Conservation (phyloP, 2,888 invertebrate genomes). For the Aleiodes testaceus region DNA sequence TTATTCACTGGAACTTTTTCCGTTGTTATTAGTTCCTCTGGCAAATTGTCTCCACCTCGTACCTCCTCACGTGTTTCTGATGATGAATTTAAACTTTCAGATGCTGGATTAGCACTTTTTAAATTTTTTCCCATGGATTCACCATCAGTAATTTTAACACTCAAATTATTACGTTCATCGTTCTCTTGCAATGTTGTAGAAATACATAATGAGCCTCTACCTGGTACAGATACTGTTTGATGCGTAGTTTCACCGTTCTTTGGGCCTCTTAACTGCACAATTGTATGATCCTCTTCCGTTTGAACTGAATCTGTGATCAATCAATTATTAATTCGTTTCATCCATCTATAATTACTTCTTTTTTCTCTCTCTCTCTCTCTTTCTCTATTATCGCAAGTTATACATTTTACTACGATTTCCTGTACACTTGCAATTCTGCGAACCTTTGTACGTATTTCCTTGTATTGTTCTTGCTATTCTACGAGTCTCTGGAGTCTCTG, state of each 20-base stretch:
- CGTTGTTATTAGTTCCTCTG: not conserved
- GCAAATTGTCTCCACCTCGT: not conserved
- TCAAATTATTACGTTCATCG: constrained; percentile 4
- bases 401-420: constrained; percentile 51
- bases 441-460: constrained; percentile 41
- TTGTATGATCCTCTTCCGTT: constrained; percentile 34
- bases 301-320: constrained; percentile 6
- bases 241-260: constrained; percentile 23
- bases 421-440: constrained; percentile 49
- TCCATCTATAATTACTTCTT: constrained; percentile 22
- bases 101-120: not conserved
- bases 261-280: constrained; percentile 8
- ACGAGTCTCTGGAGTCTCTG: constrained; percentile 15
- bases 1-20: not conserved
- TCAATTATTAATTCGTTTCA: constrained; percentile 6
- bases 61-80: too few relatives aligned
- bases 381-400: constrained; percentile 36
- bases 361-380: too few relatives aligned
- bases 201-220: constrained; percentile 41
- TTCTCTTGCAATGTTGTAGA: constrained; percentile 47
- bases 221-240: constrained; percentile 23
- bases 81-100: not conserved
- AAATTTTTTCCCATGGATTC: not conserved
- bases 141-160: not conserved
- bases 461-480: constrained; percentile 3